Evolutionary conservation across 2,888 invertebrate species (phyloP).

Genomic region (Standfussiana lucernea): DNA sequence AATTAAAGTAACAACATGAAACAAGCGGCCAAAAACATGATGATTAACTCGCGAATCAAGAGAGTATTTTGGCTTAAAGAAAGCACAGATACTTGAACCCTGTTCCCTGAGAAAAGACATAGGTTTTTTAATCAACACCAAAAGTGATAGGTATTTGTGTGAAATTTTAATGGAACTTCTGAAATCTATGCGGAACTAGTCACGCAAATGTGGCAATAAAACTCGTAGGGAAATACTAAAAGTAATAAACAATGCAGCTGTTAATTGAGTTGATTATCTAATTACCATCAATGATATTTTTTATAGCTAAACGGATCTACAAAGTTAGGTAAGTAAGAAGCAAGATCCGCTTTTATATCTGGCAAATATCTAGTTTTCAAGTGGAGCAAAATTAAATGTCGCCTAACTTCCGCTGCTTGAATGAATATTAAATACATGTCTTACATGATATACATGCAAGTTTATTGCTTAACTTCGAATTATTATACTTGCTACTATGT

Average conservation of each 20-base stretch:
- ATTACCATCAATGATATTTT: neutral
- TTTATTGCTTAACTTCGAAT: neutral
- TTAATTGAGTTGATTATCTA: conserved; percentile 1
- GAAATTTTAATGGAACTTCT: neutral
- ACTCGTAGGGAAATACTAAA: neutral
- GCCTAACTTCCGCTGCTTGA: neutral
- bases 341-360: neutral
- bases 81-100: neutral
- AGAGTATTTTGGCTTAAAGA: neutral
- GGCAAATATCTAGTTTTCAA: conserved; percentile 1
- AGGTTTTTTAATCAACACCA: neutral
- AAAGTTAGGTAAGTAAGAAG: neutral
- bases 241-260: conserved; percentile 8
- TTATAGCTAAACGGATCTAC: neutral
- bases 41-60: neutral
- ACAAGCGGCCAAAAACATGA: neutral
- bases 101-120: neutral
- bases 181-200: neutral
- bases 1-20: too few relatives aligned
- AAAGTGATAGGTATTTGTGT: neutral
- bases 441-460: neutral
- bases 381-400: conserved; percentile 10
- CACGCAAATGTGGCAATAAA: neutral
- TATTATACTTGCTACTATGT: neutral
- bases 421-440: neutral